Base-by-base conservation (phyloP, 2,797 vertebrate genomes). In the Threskiornis aethiopicus region DNA sequence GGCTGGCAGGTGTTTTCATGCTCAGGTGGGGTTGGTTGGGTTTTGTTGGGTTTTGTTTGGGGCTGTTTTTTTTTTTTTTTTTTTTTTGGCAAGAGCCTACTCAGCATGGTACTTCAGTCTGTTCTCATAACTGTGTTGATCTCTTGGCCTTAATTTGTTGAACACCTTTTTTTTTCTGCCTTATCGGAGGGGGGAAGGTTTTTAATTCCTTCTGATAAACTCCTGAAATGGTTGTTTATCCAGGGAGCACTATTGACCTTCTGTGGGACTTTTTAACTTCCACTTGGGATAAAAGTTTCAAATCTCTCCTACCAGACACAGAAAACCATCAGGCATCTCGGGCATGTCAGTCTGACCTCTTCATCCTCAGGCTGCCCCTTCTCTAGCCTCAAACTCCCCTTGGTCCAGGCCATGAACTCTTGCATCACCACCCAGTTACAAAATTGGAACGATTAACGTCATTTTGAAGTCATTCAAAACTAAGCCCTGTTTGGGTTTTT, bases 301-400 rank as follows among this genome's bases (percentile, higher is more conserved):
- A 1, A 1, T n/a, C 6, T n/a, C 7, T 46, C 5, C 13, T 65
- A 10, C 2, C 6, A 37, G 49, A 44, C 4, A 3, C 18, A 18
- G 37, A 51, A 70, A 57, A 29, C 13, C 3, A 15, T 28, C 8
- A 49, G 20, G 5, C 16, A 6, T 37, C 57, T 8, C 16, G 5
- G 13, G 17, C 16, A 11, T 28, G 17, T 58, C 20, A 14, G 49
- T 47, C 22, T 22, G 37, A 87, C 15, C 31, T 44, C 37, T 64
- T 71, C 16, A 37, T 14, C 12, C 8, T 16, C 33, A 8, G 10
- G 18, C 49, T 71, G 11, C n/a, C 21, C 26, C 4, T 39, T 31
- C n/a, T 77, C 4, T 59, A 9, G 1, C 41, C 29, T 54, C 52
- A 39, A 17, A 20, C 5, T 28, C 11, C 6, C 16, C 7, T 24